Conservation (phyloP, 1,140 invertebrate genomes). For the Spodoptera litura region DNA sequence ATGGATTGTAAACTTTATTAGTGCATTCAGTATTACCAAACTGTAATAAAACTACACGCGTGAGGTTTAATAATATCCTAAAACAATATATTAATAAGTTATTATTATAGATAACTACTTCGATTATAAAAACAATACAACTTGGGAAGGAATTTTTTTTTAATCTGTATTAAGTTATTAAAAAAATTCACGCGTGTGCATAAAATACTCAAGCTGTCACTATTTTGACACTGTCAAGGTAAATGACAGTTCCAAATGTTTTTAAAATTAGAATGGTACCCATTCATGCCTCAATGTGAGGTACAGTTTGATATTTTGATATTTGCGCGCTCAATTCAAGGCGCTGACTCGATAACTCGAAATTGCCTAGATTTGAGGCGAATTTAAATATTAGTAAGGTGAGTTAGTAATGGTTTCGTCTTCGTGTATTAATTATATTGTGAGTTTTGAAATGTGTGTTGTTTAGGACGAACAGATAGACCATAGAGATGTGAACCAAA, state of each 20-base stretch:
- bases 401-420: conserved; percentile 79
- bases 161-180: no score
- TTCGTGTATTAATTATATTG: conserved; percentile 59
- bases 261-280: conserved; percentile 11
- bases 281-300: conserved; percentile 14
- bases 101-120: no score
- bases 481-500: conserved; percentile 74
- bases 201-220: conserved; percentile 3
- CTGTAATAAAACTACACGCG: conserved; percentile 23
- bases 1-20: background rate
- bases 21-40: conserved; percentile 2
- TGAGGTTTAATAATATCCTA: no score
- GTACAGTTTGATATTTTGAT: background rate
- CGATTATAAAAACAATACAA: no score
- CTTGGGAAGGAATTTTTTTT: no score
- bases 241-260: background rate
- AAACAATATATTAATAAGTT: no score
- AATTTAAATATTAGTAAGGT: conserved; percentile 68
- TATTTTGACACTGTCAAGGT: background rate
- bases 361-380: conserved; percentile 13
- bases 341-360: conserved; percentile 14
- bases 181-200: no score
- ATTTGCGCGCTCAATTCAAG: conserved; percentile 8
- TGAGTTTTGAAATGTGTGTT: conserved; percentile 78
- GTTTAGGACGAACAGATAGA: conserved; percentile 84